Percentiles rank a stretch among this genome's conserved stretches.
Evolutionary conservation across 2,888 invertebrate genomes (phyloP).

Genomic region (Coelinius sp.): DNA sequence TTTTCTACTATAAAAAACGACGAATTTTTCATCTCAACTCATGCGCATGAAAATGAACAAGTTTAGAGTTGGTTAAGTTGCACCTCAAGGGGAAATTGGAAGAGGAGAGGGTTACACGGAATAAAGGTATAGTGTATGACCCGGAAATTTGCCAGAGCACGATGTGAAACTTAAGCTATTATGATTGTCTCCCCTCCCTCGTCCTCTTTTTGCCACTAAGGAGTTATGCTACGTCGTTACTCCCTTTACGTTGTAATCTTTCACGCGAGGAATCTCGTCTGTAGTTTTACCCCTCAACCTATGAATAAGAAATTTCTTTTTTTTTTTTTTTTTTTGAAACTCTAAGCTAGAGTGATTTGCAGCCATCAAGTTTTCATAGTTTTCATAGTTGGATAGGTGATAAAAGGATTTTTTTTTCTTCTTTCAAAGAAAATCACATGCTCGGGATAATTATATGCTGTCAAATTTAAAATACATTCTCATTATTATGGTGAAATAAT

Average conservation of each 20-base stretch:
- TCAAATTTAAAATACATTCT: background rate
- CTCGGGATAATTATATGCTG: background rate
- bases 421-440: background rate
- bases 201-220: conserved; percentile 30
- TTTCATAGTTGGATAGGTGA: conserved; percentile 1
- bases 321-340: background rate
- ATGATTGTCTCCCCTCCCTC: conserved; percentile 34
- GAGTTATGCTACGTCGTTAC: conserved; percentile 37
- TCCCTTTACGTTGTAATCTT: conserved; percentile 44
- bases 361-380: background rate
- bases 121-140: conserved; percentile 38
- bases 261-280: conserved; percentile 28
- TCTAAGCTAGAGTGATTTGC: background rate
- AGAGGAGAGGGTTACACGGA: conserved; percentile 4
- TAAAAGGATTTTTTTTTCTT: background rate
- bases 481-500: background rate
- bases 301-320: conserved; percentile 7
- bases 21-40: background rate
- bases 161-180: conserved; percentile 46
- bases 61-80: conserved; percentile 27
- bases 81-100: conserved; percentile 21
- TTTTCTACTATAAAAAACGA: background rate
- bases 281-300: conserved; percentile 9
- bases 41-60: conserved; percentile 19
- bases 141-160: conserved; percentile 44